phyloP scores from a whole-genome alignment of 2,113 vertebrate species.

The Apeltes quadracus region DNA sequence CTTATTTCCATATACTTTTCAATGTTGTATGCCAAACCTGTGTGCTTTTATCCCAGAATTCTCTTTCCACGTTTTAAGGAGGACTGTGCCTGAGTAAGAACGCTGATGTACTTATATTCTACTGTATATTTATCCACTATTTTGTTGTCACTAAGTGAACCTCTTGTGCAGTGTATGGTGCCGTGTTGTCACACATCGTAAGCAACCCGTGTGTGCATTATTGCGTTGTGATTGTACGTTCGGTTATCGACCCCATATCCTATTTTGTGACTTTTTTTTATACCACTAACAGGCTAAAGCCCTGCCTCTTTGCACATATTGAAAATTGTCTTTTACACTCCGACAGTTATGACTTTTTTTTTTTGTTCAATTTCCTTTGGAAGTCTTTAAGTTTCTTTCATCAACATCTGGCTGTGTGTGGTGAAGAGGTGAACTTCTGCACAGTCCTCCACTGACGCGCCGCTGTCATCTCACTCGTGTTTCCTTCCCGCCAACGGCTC shows the following conservation, averaged over 20 bases:
- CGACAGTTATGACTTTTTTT: conserved; percentile 10
- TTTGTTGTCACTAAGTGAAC: conserved; percentile 76
- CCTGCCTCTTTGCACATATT: conserved; percentile 75
- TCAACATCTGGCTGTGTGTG: background rate
- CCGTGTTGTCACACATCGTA: conserved; percentile 77
- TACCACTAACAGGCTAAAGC: conserved; percentile 48
- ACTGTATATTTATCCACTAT: conserved; percentile 72
- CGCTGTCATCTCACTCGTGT: conserved; percentile 41
- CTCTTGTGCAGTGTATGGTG: conserved; percentile 79
- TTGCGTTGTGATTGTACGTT: conserved; percentile 70
- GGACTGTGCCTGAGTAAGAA: conserved; percentile 75
- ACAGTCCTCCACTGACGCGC: conserved; percentile 45
- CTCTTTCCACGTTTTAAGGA: conserved; percentile 49
- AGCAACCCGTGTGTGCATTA: conserved; percentile 68
- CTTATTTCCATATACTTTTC: conserved; percentile 55
- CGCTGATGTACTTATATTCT: conserved; percentile 56
- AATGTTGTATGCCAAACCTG: conserved; percentile 67
- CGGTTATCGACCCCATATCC: conserved; percentile 49
- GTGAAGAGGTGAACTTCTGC: conserved; percentile 36
- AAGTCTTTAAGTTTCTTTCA: conserved; percentile 6
- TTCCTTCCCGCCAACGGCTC: conserved; percentile 53
- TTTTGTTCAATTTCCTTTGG: conserved; percentile 15
- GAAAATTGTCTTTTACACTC: conserved; percentile 49
- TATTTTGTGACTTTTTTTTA: conserved; percentile 43
- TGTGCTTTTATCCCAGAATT: conserved; percentile 43